Conservation (phyloP, 2,888 invertebrate genomes). For the Calameuta pallipes region DNA sequence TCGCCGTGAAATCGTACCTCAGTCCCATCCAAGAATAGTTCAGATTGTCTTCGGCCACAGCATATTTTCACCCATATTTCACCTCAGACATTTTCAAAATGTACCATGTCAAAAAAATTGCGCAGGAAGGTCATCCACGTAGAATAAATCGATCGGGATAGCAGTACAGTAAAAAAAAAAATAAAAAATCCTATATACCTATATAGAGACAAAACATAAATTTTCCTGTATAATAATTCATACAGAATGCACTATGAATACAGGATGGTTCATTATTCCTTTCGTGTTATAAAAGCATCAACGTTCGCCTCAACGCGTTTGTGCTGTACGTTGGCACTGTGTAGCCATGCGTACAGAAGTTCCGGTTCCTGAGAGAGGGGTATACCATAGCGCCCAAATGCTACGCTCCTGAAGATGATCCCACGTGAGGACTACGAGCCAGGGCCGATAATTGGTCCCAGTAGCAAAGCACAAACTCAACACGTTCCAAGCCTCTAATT, state of each 20-base stretch:
- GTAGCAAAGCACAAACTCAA: neutral
- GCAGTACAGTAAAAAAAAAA: neutral
- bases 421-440: constrained; percentile 16
- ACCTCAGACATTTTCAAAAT: neutral
- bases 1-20: neutral
- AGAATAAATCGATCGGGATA: neutral
- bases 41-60: neutral
- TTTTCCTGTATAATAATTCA: neutral
- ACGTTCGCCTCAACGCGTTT: neutral
- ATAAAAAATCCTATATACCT: neutral
- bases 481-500: neutral
- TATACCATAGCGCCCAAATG: neutral
- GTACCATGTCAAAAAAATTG: neutral
- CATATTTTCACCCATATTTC: neutral
- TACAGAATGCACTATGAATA: neutral
- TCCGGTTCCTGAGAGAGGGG: neutral
- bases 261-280: neutral
- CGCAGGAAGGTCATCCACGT: neutral
- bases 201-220: neutral
- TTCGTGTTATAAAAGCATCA: neutral
- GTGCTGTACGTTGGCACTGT: neutral
- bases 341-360: neutral
- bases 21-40: neutral
- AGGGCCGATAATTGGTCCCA: constrained; percentile 12
- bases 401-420: constrained; percentile 16